Conservation (phyloP, 2,888 invertebrate species). For the Sminthurinus aureus region DNA sequence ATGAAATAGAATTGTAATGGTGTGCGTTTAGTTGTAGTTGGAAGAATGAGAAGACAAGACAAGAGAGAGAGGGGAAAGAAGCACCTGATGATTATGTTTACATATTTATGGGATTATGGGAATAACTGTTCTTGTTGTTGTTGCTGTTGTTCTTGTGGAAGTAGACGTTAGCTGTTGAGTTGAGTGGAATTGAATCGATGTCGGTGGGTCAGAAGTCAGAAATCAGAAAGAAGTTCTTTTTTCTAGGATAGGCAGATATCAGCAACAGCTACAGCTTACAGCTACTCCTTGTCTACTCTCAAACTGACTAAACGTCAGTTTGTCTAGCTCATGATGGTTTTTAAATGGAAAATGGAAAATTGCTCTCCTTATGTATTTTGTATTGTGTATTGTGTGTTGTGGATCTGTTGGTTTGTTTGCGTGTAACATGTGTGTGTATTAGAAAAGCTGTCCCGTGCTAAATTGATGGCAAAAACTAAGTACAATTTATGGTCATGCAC, state of each 20-base stretch:
- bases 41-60: no score
- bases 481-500: no score
- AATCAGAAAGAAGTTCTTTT: background rate
- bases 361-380: background rate
- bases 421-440: background rate
- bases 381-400: no score
- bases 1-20: background rate
- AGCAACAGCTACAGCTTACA: background rate
- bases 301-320: background rate
- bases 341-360: background rate
- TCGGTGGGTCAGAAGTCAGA: constrained; percentile 23
- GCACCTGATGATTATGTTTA: background rate
- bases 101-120: constrained; percentile 13
- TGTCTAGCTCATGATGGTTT: background rate
- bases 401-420: no score
- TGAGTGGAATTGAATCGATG: constrained; percentile 1
- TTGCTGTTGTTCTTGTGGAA: no score
- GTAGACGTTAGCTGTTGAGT: no score
- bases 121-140: constrained; percentile 11
- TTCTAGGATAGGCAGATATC: background rate
- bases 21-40: no score
- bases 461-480: background rate
- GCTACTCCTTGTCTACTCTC: background rate
- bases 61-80: background rate
- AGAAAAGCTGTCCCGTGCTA: background rate